Conservation (phyloP, 1,140 invertebrate genomes). For the Drepana arcuata region DNA sequence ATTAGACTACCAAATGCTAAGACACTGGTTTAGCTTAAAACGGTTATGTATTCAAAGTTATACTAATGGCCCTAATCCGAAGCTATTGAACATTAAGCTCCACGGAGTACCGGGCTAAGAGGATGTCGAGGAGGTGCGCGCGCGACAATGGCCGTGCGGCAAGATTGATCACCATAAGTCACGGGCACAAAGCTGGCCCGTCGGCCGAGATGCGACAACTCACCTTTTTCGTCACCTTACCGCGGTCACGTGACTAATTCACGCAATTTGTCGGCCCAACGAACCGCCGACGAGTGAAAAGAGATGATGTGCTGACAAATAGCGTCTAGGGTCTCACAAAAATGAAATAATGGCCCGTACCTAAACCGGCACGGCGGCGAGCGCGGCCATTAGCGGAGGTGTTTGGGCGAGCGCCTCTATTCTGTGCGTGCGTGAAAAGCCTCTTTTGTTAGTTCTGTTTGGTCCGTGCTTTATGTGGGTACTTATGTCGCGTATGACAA, state of each 20-base stretch:
- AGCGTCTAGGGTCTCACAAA: constrained; percentile 62
- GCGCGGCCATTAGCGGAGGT: constrained; percentile 61
- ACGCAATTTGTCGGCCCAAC: constrained; percentile 63
- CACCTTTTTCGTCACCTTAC: constrained; percentile 68
- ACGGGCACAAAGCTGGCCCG: constrained; percentile 79
- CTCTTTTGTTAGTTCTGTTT: constrained; percentile 65
- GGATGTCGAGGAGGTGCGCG: constrained; percentile 35
- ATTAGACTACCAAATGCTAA: no score
- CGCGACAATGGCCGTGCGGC: constrained; percentile 36
- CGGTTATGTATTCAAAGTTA: no score
- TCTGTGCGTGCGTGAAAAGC: constrained; percentile 64
- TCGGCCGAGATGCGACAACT: constrained; percentile 40
- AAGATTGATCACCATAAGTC: constrained; percentile 60
- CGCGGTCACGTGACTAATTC: constrained; percentile 64
- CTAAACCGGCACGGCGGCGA: constrained; percentile 55
- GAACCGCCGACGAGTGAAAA: constrained; percentile 57
- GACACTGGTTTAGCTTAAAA: no score
- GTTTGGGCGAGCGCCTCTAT: constrained; percentile 67
- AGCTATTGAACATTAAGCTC: constrained; percentile 77
- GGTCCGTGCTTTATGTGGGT: constrained; percentile 57
- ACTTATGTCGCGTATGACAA: constrained; percentile 65
- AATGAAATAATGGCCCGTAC: constrained; percentile 67
- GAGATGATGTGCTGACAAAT: constrained; percentile 68
- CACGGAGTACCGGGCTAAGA: constrained; percentile 8
- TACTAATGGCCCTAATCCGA: constrained; percentile 22